phyloP scores from a whole-genome alignment of 2,888 invertebrate genomes.

The Coelopa pilipes region DNA sequence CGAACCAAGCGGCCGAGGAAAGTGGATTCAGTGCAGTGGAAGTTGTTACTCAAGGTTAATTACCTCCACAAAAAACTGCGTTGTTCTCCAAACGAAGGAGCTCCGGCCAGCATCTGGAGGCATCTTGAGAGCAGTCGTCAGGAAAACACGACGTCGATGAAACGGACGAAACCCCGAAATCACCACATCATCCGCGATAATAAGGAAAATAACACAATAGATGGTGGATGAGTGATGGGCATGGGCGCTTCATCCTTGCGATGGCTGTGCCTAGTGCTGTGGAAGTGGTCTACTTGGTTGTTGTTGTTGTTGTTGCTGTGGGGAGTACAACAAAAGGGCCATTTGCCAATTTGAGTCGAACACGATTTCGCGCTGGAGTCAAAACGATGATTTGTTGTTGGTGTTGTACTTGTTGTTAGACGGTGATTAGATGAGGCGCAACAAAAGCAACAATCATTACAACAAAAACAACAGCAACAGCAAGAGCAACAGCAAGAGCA shows the following conservation, averaged over 20 bases:
- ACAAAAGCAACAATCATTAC: background rate
- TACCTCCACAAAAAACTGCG: too few relatives aligned
- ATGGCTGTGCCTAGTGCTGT: background rate
- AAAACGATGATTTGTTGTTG: slow-evolving; percentile 26
- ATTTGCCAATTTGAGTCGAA: slow-evolving; percentile 26
- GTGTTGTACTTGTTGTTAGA: slow-evolving; percentile 17
- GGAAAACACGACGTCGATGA: background rate
- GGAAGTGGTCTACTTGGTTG: background rate
- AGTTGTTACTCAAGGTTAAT: too few relatives aligned
- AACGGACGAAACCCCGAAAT: background rate
- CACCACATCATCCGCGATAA: slow-evolving; percentile 24
- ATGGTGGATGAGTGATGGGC: slow-evolving; percentile 8
- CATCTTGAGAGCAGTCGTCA: too few relatives aligned
- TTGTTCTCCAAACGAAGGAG: too few relatives aligned
- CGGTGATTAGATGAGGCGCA: slow-evolving; percentile 31
- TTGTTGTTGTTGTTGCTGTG: slow-evolving; percentile 1
- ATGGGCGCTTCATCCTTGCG: background rate
- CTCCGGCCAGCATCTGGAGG: too few relatives aligned
- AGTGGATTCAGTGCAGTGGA: too few relatives aligned
- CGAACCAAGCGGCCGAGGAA: too few relatives aligned
- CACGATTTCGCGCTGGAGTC: slow-evolving; percentile 16
- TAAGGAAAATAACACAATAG: slow-evolving; percentile 26
- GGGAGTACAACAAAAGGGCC: slow-evolving; percentile 17
- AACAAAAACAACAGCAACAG: slow-evolving; percentile 7
- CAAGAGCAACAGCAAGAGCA: background rate